Conservation (phyloP, 2,888 invertebrate genomes). For the Epinotia demarniana region DNA sequence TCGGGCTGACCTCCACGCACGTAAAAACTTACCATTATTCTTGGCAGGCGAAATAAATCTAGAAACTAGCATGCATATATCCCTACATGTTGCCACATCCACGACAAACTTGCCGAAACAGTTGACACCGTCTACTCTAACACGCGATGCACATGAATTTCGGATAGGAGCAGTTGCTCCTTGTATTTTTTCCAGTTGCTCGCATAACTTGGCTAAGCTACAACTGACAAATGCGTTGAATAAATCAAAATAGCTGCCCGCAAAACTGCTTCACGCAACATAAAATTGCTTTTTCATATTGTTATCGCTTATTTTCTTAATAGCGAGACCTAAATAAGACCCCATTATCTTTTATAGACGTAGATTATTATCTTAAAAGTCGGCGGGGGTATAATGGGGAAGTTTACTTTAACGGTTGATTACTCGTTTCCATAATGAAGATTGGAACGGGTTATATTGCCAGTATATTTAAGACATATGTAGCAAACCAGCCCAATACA, state of each 20-base stretch:
- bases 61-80: constrained; percentile 57
- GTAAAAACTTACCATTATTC: constrained; percentile 59
- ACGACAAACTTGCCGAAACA: constrained; percentile 22
- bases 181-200: neutral
- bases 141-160: neutral
- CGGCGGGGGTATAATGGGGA: constrained; percentile 25
- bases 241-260: constrained; percentile 69
- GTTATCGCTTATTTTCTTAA: constrained; percentile 48
- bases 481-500: neutral
- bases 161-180: constrained; percentile 7
- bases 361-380: constrained; percentile 41
- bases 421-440: neutral
- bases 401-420: constrained; percentile 31
- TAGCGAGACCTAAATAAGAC: constrained; percentile 38
- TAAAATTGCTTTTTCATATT: constrained; percentile 46
- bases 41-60: constrained; percentile 60
- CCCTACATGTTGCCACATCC: constrained; percentile 30
- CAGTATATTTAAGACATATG: neutral
- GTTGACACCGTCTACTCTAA: neutral
- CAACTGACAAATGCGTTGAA: constrained; percentile 71
- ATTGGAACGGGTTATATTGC: constrained; percentile 2
- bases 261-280: constrained; percentile 62
- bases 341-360: constrained; percentile 42
- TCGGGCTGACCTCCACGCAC: constrained; percentile 38
- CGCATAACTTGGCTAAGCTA: constrained; percentile 15